Conservation (phyloP, 2,797 vertebrate genomes). For the Lithobates pipiens region DNA sequence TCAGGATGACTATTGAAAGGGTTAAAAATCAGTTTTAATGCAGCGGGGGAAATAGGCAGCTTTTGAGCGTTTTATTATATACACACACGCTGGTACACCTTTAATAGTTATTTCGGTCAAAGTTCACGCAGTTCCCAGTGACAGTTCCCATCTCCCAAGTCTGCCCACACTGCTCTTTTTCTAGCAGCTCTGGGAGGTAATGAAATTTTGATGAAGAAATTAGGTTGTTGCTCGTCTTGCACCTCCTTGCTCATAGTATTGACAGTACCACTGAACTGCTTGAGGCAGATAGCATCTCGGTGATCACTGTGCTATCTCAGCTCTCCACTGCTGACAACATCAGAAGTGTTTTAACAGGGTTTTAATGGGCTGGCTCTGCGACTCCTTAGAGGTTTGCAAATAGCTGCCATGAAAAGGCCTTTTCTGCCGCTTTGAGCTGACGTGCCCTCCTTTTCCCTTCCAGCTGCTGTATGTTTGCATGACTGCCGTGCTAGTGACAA, state of each 20-base stretch:
- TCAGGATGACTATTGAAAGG: not conserved
- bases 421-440: slow-evolving; percentile 81
- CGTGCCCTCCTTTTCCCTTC: slow-evolving; percentile 84
- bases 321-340: slow-evolving; percentile 91
- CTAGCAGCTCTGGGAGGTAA: slow-evolving; percentile 78
- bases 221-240: slow-evolving; percentile 98
- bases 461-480: slow-evolving; percentile 72
- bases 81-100: not conserved
- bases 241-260: slow-evolving; percentile 95
- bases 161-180: slow-evolving; percentile 60
- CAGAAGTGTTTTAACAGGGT: slow-evolving; percentile 99
- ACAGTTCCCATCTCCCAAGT: slow-evolving; percentile 49
- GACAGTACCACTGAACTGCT: slow-evolving; percentile 90
- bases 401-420: slow-evolving; percentile 83
- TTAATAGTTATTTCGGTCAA: slow-evolving; percentile 43
- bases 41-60: not conserved
- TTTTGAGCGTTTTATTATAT: not conserved
- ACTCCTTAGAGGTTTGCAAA: slow-evolving; percentile 90
- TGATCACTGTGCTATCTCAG: slow-evolving; percentile 81
- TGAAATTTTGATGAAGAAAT: slow-evolving; percentile 98
- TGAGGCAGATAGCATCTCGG: slow-evolving; percentile 84
- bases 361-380: slow-evolving; percentile 92
- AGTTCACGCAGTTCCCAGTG: slow-evolving; percentile 51
- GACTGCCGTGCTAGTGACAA: slow-evolving; percentile 72
- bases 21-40: not conserved